phyloP scores from a whole-genome alignment of 2,113 vertebrate genomes.

The Penelope pileata region DNA sequence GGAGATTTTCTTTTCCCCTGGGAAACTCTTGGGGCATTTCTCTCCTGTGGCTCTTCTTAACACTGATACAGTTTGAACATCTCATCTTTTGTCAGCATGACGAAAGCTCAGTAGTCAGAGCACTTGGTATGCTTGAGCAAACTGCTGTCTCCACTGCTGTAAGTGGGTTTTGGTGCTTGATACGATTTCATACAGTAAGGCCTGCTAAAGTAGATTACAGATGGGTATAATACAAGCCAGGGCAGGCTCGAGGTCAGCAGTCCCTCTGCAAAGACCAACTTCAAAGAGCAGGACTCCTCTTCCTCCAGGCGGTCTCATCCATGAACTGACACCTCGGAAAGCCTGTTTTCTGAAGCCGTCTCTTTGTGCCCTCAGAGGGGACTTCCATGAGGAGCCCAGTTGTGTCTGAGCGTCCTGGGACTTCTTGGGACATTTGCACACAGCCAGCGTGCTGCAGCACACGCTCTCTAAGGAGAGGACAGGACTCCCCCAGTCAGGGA shows the following conservation, averaged over 20 bases:
- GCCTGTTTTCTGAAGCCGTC: not conserved
- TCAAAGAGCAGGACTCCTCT: not conserved
- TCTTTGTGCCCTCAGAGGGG: not conserved
- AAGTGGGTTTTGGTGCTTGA: conserved; percentile 3
- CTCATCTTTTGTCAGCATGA: not conserved
- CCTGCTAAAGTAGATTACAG: conserved; percentile 52
- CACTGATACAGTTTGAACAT: not conserved
- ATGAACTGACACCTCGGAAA: not conserved
- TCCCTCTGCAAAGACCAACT: not conserved
- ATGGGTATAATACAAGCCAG: not conserved
- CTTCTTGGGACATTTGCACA: not conserved
- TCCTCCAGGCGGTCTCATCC: not conserved
- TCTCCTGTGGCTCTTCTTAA: not conserved
- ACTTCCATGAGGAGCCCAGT: not conserved
- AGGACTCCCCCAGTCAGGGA: not conserved
- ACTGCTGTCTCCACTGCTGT: not conserved
- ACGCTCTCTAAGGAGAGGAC: not conserved
- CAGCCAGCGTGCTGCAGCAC: not conserved
- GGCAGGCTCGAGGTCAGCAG: conserved; percentile 22
- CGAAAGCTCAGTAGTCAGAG: not conserved
- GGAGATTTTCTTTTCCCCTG: not conserved
- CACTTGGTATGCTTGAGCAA: not conserved
- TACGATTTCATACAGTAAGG: conserved; percentile 25
- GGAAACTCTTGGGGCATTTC: not conserved
- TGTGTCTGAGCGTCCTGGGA: not conserved